Base-by-base conservation (phyloP, 2,113 vertebrate species). In the Peromyscus californicus region DNA sequence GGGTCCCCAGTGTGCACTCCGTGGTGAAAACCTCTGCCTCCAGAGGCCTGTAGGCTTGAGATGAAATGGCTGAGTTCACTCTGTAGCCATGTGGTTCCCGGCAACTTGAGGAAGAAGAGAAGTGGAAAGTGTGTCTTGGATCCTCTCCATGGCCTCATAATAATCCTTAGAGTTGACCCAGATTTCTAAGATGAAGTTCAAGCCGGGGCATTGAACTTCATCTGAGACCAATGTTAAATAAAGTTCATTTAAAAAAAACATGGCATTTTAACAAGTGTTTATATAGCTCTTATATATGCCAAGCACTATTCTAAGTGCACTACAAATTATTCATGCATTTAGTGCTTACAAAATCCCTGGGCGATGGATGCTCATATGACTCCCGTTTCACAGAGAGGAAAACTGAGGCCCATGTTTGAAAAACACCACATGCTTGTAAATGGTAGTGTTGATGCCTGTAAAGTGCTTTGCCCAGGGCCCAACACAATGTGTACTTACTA, bases 251-350 rank as follows among this genome's bases (percentile, higher is more conserved):
- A 13, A 97, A 96, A 54, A 89, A 88, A 29, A 63, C 48, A 92
- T 72, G 84, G 76, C 19, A 76, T 92, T 88, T 91, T 92, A 96
- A 94, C 96, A 85, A 95, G 85, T 85, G 72, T 96, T 91, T 90
- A 78, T 90, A 79, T 70, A 72, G 95, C 86, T 78, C 89, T 89
- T 82, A 72, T 31, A 5, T 61, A 87, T 51, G 96, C 97, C 97
- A 96, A 79, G 67, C 70, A 67, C 89, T 89, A 86, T 93, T 95
- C 96, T 95, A 59, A 96, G 97, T 70, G 91, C 94, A 91, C 89
- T 78, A 95, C 97, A 95, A 92, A 91, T 96, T 97, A 98, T 96
- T 97, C 95, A 90, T 96, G 97, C 51, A 39, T 87, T 89, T 82
- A 85, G 76, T 42, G 70, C 48, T 94, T 91, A 65, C 36, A 67